Conservation (phyloP, 2,113 vertebrate species). For the Ahaetulla prasina region DNA sequence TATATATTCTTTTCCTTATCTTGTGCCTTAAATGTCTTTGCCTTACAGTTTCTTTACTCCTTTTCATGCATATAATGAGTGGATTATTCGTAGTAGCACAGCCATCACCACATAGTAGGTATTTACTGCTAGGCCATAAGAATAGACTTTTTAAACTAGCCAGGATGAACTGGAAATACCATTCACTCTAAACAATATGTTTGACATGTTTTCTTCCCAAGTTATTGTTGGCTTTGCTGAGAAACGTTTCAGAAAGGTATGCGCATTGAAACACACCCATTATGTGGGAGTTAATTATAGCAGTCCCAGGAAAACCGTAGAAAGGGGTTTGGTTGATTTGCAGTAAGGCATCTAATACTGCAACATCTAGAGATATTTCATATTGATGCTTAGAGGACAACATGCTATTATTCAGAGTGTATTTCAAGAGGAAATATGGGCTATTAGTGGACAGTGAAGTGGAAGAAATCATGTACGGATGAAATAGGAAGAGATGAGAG, state of each 20-base stretch:
- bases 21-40: not conserved
- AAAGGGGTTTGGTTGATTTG: not conserved
- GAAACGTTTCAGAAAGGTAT: constrained; percentile 28
- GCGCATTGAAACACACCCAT: not conserved
- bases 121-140: constrained; percentile 1
- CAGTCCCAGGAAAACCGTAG: not conserved
- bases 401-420: constrained; percentile 27
- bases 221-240: constrained; percentile 29
- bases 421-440: constrained; percentile 27
- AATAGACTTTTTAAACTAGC: constrained; percentile 29
- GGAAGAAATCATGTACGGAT: constrained; percentile 31
- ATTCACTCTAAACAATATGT: not conserved
- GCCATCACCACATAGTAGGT: not conserved
- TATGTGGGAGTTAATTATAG: not conserved
- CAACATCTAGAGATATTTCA: constrained; percentile 1
- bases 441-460: constrained; percentile 34
- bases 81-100: constrained; percentile 6
- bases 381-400: constrained; percentile 13
- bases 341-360: not conserved
- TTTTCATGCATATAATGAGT: not conserved
- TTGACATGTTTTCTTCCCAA: constrained; percentile 27
- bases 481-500: constrained; percentile 11
- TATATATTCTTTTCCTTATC: not conserved
- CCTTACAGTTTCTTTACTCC: not conserved
- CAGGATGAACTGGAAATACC: not conserved